These are phyloP conservation scores for Eulithis testata DNA, from an alignment of 2,888 invertebrate species.

Conservation along the genomic window DNA sequence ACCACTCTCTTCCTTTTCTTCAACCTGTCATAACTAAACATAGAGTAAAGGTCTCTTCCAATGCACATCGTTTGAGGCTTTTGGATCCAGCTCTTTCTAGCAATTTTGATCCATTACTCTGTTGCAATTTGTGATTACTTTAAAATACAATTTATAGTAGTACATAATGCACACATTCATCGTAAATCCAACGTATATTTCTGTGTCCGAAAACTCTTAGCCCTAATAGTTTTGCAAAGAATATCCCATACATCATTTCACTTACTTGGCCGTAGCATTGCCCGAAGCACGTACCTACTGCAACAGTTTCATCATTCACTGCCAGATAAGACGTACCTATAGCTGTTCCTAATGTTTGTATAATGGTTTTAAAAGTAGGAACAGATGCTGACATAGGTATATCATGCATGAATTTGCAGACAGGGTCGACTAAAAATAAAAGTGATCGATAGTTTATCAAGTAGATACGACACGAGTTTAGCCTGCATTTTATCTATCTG, in stretches of 20 bases:
- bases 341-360: conserved; percentile 6
- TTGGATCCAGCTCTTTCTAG: too few relatives aligned
- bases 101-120: too few relatives aligned
- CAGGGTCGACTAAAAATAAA: conserved; percentile 8
- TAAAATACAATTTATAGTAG: too few relatives aligned
- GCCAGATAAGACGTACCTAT: not conserved
- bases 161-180: too few relatives aligned
- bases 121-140: too few relatives aligned
- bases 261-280: not conserved
- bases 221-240: not conserved
- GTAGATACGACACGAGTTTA: conserved; percentile 2
- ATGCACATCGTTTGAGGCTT: too few relatives aligned
- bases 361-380: not conserved
- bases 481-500: conserved; percentile 13
- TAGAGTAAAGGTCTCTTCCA: too few relatives aligned
- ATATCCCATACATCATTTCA: not conserved
- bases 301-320: conserved; percentile 12
- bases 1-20: too few relatives aligned
- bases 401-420: not conserved
- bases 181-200: not conserved
- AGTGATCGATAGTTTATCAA: conserved; percentile 9
- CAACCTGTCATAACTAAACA: too few relatives aligned
- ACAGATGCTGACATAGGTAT: not conserved
- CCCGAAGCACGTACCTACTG: conserved; percentile 11
- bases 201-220: not conserved